Evolutionary conservation across 2,113 vertebrate genomes (phyloP).

Genomic region (Tonatia bakeri): DNA sequence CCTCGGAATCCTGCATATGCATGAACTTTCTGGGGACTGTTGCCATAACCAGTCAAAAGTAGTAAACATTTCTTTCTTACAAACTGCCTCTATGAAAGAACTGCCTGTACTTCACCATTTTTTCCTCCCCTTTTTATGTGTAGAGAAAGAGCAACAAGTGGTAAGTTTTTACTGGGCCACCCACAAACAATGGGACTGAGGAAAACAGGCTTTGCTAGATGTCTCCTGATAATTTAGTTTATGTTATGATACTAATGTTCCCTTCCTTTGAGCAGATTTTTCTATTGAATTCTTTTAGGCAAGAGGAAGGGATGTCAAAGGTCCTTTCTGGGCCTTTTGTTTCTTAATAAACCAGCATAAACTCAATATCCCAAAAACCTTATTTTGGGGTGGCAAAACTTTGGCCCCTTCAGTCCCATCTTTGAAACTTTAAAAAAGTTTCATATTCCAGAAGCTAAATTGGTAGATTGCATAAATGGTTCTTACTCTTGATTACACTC

Average conservation of each 20-base stretch:
- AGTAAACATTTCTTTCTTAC: background rate
- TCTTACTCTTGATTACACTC: background rate
- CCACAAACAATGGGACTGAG: background rate
- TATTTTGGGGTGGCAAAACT: background rate
- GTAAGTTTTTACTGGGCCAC: background rate
- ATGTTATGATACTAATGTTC: background rate
- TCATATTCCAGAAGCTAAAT: background rate
- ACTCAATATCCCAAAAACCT: background rate
- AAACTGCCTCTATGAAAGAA: background rate
- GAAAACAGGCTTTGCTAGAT: background rate
- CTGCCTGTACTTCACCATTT: background rate
- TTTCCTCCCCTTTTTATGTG: background rate
- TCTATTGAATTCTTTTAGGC: background rate
- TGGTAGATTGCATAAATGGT: background rate
- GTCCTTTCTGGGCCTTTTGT: background rate
- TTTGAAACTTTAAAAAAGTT: background rate
- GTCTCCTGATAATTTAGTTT: background rate
- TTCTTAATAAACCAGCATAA: background rate
- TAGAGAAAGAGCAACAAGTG: background rate
- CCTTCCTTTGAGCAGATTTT: background rate
- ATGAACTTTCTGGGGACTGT: background rate
- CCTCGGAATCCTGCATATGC: background rate
- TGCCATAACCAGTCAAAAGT: background rate
- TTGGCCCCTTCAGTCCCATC: background rate
- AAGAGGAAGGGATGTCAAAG: no score